Evolutionary conservation across 2,113 vertebrate species (phyloP), one percentile per base, ranked within the genome.

Genomic region (Hystrix cristata): DNA sequence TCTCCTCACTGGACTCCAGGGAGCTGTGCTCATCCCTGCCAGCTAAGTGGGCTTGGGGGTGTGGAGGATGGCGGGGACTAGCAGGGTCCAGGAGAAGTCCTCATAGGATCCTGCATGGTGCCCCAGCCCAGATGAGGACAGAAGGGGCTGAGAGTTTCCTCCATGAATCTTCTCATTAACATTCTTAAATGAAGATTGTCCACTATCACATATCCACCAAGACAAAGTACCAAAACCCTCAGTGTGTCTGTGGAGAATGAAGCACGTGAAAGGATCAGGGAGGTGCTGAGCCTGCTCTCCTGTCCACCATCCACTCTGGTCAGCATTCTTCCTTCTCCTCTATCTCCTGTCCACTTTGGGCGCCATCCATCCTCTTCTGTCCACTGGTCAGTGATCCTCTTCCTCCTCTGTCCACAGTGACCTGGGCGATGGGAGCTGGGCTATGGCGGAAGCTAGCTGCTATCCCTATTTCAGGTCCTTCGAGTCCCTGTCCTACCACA

Each of bases 101-200:
- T 23, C 27, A 18, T 27, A 51, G 34, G 79, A 79, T 53, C 64
- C 82, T 64, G 94, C 67, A 43, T 23, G 57, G 25, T 21, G 0
- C 19, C 23, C 0, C 51, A 19, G 69, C 89, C 91, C 7, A 13
- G 25, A 5, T 1, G 74, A 72, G 72, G 55, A 60, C 15, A 46
- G 83, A 53, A 19, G 64, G 60, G 53, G 69, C 74, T 85, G 15
- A 51, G 72, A 21, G 34, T 3, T 14, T 12, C 43, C 46, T 34
- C 29, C 51, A 10, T 0, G 0, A 14, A 15, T 8, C 14, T 3
- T 13, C 46, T 2, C 43, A 10, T 3, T 7, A 16, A 16, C 0
- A 2, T 10, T 46, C 81, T 78, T n/a, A 15, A 60, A 12, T 0
- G 10, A 43, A 60, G 27, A 8, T 1, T 48, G 11, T 6, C 43